Evolutionary conservation across 1,140 invertebrate species (phyloP), one percentile per base, ranked within the genome.

Genomic region (Caenorhabditis briggsae): DNA sequence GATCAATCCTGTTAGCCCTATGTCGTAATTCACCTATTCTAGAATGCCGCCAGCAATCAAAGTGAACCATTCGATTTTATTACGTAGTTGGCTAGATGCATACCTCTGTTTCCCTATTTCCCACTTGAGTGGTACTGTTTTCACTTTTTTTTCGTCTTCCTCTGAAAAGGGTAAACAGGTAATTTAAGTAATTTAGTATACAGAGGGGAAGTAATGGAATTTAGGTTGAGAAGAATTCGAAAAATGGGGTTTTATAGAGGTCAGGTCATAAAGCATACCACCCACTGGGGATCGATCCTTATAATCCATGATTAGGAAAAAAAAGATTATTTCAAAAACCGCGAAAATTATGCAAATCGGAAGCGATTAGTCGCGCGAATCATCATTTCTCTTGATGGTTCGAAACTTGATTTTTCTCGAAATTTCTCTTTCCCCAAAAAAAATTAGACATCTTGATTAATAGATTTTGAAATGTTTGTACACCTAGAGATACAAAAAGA

Each of bases 401-500:
- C 5, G 3, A 70, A 70, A 70, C 64, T n/a, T 46, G 70, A 78
- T 50, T 78, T 23, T 78, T 78, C 70, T 78, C 46, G 70, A 50
- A 50, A 50, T 23, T 25, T 50, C 18, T 78, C 25, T 25, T 61
- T 61, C n/a, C 56, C 8, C 16, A n/a, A 18, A 8, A 14, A n/a
- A 14, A 25, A 70, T 23, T 78, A 33, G 33, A 33, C 33, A 33
- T 78, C 33, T 78, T 78, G 43, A 78, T 78, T 43, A 78, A 78
- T 78, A 46, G 46, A 78, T 78, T 41, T 53, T 78, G 70, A 78
- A 78, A 50, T 78, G 70, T 78, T 78, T 78, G 33, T 78, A 78
- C 14, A 78, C n/a, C 33, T 33, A 70, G 20, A 41, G 20, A 64
- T 5, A 33, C 3, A 41, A 9, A 64, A n/a, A 33, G 25, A 33